Evolutionary conservation across 53 echinoderm and acorn worm genomes (phyloP).

Genomic region (Pentamera pediparva): DNA sequence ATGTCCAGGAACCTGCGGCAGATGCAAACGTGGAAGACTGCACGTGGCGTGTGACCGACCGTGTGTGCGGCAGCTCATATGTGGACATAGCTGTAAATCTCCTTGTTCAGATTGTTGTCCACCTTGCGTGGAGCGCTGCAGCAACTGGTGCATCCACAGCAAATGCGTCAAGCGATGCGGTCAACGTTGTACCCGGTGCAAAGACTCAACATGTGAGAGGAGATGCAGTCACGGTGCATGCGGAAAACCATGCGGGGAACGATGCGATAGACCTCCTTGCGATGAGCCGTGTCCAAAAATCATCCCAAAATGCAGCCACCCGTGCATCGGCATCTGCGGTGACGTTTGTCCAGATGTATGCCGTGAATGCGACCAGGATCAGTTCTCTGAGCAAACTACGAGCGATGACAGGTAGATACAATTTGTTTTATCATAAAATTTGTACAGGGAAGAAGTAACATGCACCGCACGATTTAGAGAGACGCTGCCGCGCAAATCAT

Average conservation of each 20-base stretch:
- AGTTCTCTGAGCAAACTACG: conserved; percentile 81
- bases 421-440: no score
- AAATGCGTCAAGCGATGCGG: conserved; percentile 42
- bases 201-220: conserved; percentile 42
- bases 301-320: conserved; percentile 59
- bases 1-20: conserved; percentile 64
- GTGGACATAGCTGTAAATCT: conserved; percentile 67
- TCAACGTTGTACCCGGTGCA: conserved; percentile 9
- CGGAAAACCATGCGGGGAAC: conserved; percentile 40
- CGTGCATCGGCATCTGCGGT: conserved; percentile 87
- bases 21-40: conserved; percentile 29
- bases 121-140: neutral
- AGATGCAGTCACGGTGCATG: conserved; percentile 52
- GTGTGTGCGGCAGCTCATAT: conserved; percentile 44
- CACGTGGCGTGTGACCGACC: conserved; percentile 58
- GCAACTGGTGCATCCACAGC: conserved; percentile 32
- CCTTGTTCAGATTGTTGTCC: conserved; percentile 74
- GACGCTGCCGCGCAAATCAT: no score
- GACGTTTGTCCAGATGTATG: conserved; percentile 79
- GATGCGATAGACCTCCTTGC: conserved; percentile 46
- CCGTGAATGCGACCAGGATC: conserved; percentile 61
- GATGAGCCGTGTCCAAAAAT: conserved; percentile 56
- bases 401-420: conserved; percentile 47
- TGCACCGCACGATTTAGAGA: no score
- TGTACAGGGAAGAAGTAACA: no score